A percentile compares a stretch with the other conserved stretches of the same genome.
These are phyloP conservation scores for Cavia aperea DNA, from an alignment of 2,113 vertebrate genomes.

Conservation along the genomic window DNA sequence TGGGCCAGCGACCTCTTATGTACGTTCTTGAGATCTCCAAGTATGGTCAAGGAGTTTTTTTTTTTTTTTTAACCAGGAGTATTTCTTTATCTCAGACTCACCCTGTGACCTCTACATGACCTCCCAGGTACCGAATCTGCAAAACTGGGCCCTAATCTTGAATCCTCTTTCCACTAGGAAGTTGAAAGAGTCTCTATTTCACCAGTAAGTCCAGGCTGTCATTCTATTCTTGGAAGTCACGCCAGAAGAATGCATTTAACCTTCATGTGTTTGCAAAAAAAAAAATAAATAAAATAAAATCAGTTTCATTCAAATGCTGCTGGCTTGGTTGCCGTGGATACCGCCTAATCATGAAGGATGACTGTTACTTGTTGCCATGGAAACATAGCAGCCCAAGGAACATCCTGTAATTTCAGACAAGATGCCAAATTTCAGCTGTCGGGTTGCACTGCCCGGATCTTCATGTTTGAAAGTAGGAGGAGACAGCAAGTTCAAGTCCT, in stretches of 20 bases:
- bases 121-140: neutral
- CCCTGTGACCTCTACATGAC: constrained; percentile 28
- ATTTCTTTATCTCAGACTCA: neutral
- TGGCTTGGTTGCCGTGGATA: constrained; percentile 78
- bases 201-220: neutral
- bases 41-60: neutral
- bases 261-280: constrained; percentile 70
- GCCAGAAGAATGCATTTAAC: constrained; percentile 68
- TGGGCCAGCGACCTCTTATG: neutral
- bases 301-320: constrained; percentile 77
- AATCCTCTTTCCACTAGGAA: neutral
- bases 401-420: constrained; percentile 80
- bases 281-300: constrained; percentile 72
- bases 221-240: constrained; percentile 17
- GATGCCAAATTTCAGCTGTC: constrained; percentile 76
- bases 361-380: constrained; percentile 80
- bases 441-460: constrained; percentile 67
- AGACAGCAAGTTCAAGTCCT: constrained; percentile 53
- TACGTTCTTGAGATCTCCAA: neutral
- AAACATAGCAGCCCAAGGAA: constrained; percentile 76
- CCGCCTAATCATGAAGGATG: constrained; percentile 81
- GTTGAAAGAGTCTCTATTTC: neutral
- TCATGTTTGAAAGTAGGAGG: constrained; percentile 68
- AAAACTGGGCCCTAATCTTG: neutral
- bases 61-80: neutral